phyloP scores from a whole-genome alignment of 2,888 invertebrate species.

The Esperia sulphurella region DNA sequence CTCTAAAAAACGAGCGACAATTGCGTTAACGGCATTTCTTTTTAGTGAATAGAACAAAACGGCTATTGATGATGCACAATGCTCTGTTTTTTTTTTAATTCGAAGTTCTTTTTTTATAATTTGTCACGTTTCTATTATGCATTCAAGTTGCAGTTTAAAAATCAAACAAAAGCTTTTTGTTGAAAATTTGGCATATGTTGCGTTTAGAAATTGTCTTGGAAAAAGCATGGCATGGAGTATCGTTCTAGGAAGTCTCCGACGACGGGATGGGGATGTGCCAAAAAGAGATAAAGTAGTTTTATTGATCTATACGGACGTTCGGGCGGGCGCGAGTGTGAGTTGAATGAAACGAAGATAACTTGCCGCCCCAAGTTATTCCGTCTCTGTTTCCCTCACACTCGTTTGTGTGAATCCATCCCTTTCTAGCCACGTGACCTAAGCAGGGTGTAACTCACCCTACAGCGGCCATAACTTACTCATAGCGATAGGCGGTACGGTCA shows the following conservation, averaged over 20 bases:
- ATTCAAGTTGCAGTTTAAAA: background rate
- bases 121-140: slow-evolving; percentile 29
- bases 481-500: slow-evolving; percentile 77
- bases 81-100: slow-evolving; percentile 20
- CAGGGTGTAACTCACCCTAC: slow-evolving; percentile 80
- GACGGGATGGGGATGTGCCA: slow-evolving; percentile 78
- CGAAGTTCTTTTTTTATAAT: slow-evolving; percentile 35
- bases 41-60: slow-evolving; percentile 44
- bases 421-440: slow-evolving; percentile 77
- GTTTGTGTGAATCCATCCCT: slow-evolving; percentile 53
- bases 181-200: slow-evolving; percentile 13
- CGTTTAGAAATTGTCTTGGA: slow-evolving; percentile 23
- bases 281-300: slow-evolving; percentile 81
- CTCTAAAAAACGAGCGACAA: slow-evolving; percentile 58
- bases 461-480: slow-evolving; percentile 78
- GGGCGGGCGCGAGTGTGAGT: slow-evolving; percentile 75
- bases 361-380: slow-evolving; percentile 69
- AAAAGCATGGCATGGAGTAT: slow-evolving; percentile 60
- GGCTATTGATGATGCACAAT: slow-evolving; percentile 18
- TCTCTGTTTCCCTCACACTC: slow-evolving; percentile 45
- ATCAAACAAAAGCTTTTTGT: slow-evolving; percentile 9
- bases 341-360: slow-evolving; percentile 80
- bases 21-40: slow-evolving; percentile 50
- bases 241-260: slow-evolving; percentile 72
- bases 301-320: slow-evolving; percentile 80